Conservation (phyloP, 2,113 vertebrate species). For the Ameiurus melas region DNA sequence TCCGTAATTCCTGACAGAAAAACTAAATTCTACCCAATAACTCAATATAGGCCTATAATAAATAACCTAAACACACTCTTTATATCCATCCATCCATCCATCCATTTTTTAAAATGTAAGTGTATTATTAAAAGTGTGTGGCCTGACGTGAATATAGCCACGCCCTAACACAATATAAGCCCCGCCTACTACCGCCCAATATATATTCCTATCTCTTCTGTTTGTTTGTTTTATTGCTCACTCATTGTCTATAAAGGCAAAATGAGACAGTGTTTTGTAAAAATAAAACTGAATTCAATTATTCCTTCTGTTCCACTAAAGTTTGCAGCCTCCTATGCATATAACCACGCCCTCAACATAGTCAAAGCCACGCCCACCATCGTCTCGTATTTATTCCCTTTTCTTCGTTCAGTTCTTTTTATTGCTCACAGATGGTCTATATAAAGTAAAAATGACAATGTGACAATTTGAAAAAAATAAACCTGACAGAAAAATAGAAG, state of each 20-base stretch:
- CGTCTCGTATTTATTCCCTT: background rate
- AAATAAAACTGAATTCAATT: background rate
- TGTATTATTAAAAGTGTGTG: background rate
- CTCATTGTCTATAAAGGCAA: background rate
- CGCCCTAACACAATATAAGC: background rate
- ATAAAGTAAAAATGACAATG: background rate
- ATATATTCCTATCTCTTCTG: too few species aligned
- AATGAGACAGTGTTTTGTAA: background rate
- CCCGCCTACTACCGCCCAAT: too few species aligned
- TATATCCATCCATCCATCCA: background rate
- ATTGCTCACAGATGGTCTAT: background rate
- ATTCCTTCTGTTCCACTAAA: background rate
- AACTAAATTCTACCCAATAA: background rate
- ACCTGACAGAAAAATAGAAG: background rate
- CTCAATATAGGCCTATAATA: background rate
- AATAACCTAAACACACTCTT: background rate
- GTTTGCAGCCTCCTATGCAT: background rate
- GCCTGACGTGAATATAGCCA: background rate
- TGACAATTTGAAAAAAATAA: background rate
- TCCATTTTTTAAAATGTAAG: background rate
- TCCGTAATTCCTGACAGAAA: background rate
- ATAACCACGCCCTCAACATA: background rate
- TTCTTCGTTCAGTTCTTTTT: background rate
- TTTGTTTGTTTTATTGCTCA: background rate
- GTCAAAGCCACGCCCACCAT: background rate